phyloP scores from a whole-genome alignment of 2,797 vertebrate genomes.

The Micromesistius poutassou region DNA sequence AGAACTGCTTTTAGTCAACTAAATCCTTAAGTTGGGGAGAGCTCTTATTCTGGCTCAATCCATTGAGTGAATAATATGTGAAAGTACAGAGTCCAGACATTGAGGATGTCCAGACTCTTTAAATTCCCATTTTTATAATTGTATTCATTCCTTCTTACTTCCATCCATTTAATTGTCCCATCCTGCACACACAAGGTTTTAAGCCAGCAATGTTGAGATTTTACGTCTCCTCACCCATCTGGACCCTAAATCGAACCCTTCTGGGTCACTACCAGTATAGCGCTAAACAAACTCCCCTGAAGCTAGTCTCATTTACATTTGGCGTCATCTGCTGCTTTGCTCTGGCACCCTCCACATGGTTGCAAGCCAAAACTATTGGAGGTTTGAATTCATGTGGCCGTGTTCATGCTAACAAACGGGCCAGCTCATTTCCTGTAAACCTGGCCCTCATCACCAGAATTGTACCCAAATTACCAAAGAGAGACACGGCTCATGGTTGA shows the following conservation, averaged over 20 bases:
- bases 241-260: constrained; percentile 4
- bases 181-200: background rate
- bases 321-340: constrained; percentile 2
- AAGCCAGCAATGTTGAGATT: constrained; percentile 35
- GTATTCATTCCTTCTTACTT: background rate
- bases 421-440: constrained; percentile 37
- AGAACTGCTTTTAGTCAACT: no score
- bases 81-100: background rate
- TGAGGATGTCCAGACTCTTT: background rate
- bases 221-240: background rate
- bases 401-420: constrained; percentile 15
- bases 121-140: background rate
- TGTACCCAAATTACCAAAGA: constrained; percentile 18
- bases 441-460: constrained; percentile 16
- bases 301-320: constrained; percentile 29
- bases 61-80: background rate
- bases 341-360: constrained; percentile 21
- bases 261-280: constrained; percentile 13
- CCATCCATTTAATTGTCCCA: background rate
- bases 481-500: constrained; percentile 17
- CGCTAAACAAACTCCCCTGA: constrained; percentile 19
- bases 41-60: background rate
- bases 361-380: constrained; percentile 29
- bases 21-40: no score
- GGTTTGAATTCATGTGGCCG: constrained; percentile 24